Evolutionary conservation across 2,113 vertebrate genomes (phyloP).

Genomic region (Struthio camelus): DNA sequence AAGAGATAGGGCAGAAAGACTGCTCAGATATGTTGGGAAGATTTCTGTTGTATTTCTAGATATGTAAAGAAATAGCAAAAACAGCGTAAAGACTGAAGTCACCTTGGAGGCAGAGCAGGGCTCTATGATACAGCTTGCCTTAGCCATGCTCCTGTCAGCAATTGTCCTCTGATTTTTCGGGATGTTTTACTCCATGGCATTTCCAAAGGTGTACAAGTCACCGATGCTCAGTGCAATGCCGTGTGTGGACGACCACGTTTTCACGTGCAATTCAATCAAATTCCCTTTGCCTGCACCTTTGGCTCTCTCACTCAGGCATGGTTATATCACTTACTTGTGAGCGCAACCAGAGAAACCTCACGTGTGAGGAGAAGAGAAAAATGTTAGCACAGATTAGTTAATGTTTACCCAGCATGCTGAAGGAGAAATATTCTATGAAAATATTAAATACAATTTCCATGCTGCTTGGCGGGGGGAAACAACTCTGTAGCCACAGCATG

Average conservation of each 20-base stretch:
- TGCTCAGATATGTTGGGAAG: neutral
- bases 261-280: neutral
- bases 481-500: neutral
- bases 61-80: neutral
- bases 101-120: neutral
- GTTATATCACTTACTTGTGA: neutral
- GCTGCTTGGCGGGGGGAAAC: neutral
- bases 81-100: too few relatives aligned
- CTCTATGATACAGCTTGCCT: neutral
- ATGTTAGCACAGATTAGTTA: neutral
- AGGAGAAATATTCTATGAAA: neutral
- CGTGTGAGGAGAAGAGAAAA: neutral
- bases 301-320: neutral
- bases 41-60: neutral
- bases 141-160: neutral
- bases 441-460: neutral
- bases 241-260: neutral
- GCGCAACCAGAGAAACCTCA: neutral
- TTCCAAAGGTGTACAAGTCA: neutral
- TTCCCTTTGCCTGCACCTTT: neutral
- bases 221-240: neutral
- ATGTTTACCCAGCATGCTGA: neutral
- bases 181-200: neutral
- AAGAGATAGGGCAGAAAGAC: neutral
- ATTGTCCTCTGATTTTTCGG: neutral